Base-by-base conservation (phyloP, 2,797 vertebrate genomes). In the Acridotheres tristis region DNA sequence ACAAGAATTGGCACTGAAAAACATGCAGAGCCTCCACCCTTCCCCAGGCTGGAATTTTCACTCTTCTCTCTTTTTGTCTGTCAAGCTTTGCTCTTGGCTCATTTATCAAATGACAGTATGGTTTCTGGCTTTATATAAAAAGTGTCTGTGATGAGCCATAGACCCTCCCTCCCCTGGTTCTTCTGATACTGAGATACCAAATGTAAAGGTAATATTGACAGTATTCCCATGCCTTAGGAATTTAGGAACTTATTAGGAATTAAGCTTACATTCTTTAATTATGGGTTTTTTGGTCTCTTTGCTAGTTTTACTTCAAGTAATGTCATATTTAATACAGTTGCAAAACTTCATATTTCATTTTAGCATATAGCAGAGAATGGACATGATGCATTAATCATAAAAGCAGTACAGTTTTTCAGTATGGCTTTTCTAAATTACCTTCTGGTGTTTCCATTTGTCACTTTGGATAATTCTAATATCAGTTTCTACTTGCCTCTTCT, bases 11-110 rank as follows among this genome's bases (percentile, higher is more conserved):
- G 78, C 74, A 45, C 55, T 89, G 87, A 59, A 90, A 93, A 92
- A 91, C 17, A 83, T 89, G 50, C 53, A 82, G 42, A 79, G 59
- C 65, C 91, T 87, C 91, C 93, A 75, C 88, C 88, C 93, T 94
- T 93, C 75, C 55, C 30, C 63, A 67, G 53, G 43, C 65, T 69
- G 81, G 75, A 93, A 85, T 95, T 83, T 59, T 32, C 27, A n/a
- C 48, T 95, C 38, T 65, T 48, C 48, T 87, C 21, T 86, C 38
- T 84, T 80, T 91, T 71, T 47, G 16, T 61, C 23, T 68, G 78
- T 92, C 47, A 84, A 45, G 29, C 30, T 92, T 85, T 55, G 22
- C 50, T 73, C 77, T 88, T 5, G 3, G 63, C 85, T 95, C 57
- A 50, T 96, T 90, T 93, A 73, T 87, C 65, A 83, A 82, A 71